Evolutionary conservation across 2,797 vertebrate species (phyloP), one percentile per base, ranked within the genome.

Genomic region (Coreius guichenoti): DNA sequence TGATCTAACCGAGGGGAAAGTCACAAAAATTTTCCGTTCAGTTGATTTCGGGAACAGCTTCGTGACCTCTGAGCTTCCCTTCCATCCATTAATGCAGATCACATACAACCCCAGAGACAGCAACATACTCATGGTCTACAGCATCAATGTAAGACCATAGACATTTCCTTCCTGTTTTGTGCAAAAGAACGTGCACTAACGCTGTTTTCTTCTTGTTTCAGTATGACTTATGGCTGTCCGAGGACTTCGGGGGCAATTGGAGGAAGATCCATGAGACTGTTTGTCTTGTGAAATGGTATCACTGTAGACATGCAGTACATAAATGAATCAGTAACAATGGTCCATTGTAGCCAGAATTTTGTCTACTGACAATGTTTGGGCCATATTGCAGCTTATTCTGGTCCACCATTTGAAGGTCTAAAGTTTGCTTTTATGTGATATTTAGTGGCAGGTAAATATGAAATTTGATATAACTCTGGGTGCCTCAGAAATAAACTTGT

Each of bases 221-320:
- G 98, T 94, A 96, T 81, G 96, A 96, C 79, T 93, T 99, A 84
- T 98, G 97, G 97, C 86, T 98, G 85, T 98, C 98, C 80, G 94
- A 93, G 89, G 95, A 98, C 92, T 97, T 98, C 86, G 97, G 97
- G 33, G 92, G 69, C 81, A 95, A 79, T 81, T 99, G 98, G 98
- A 94, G 90, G 87, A 95, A 95, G 93, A 95, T 98, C 91, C 96
- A 98, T 76, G 93, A 94, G 91, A 94, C 91, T 51, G 97, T 98
- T 85, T 99, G 97, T 93, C 91, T 97, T 91, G 95, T 96, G 84
- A 98, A 98, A 95, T 99, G 98, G 98, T 99, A 93, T 97, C 95
- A 92, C 2, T 12, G 5, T 26, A 51, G 17, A 70, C 8, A 68
- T 11, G 5, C 26, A 29, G 13, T 29, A 11, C 63, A 26, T 36